Base-by-base conservation (phyloP, 2,797 vertebrate species). In the Ambastaia sidthimunki region DNA sequence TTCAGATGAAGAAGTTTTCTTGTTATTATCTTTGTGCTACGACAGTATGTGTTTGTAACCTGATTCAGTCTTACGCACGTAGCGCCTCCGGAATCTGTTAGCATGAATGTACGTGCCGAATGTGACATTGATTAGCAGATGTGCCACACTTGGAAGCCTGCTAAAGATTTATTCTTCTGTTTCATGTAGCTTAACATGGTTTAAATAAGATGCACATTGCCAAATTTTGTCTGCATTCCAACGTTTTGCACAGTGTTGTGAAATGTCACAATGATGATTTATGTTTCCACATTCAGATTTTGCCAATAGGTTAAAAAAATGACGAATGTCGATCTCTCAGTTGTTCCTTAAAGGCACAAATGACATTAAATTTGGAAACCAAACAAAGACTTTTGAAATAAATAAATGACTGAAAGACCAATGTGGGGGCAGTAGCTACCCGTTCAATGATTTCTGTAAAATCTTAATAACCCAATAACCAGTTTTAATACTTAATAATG, bases 11-110 rank as follows among this genome's bases (percentile, higher is more conserved):
- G 74, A 60, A 68, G 59, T 76, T 69, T 34, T 89, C 82, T 85
- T 85, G 85, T 89, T 87, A 76, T 84, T 85, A 81, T 79, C 77
- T 87, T 89, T 85, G 83, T 91, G 90, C 63, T n/a, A 31, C 62
- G 52, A 85, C 75, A 82, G 69, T 59, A 68, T 76, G 37, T 60
- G 59, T 50, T 79, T 55, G 48, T 59, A 65, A 48, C 25, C 68
- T 71, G 75, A 81, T 79, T 83, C 62, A 73, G 28, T 37, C 50
- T 70, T 15, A n/a, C 60, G 55, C 25, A 34, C 23, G 23, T 41
- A 48, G 21, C 52, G 31, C 55, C 11, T 12, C 21, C 72, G 34
- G 59, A 48, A 31, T 60, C 37, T 69, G 21, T 62, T 12, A 69
- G 25, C 21, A 44, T 73, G 65, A 41, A 69, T 44, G 9, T 28